Base-by-base conservation (phyloP, 2,888 invertebrate genomes). In the Drosophila kuntzei region DNA sequence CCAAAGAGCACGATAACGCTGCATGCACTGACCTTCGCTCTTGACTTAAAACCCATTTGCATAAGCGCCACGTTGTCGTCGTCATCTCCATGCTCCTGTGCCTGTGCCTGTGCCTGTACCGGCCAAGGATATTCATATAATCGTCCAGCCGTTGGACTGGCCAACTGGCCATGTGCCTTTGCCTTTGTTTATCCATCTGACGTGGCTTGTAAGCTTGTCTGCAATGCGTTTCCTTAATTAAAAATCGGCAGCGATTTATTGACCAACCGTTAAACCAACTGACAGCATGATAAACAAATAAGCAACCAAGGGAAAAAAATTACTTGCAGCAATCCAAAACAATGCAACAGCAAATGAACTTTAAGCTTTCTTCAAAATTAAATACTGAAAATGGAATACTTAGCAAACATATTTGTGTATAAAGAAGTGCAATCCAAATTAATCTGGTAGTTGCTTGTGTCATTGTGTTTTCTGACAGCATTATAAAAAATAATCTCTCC, bases 21-120 rank as follows among this genome's bases (percentile, higher is more conserved):
- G 32, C 11, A 49, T 53, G 53, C 34, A 59, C 47, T 80, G 83
- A 83, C 83, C 83, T 83, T 86, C 87, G 87, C 79, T 80, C 69
- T 79, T 84, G 79, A 77, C 87, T 83, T 74, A 69, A 83, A 86
- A 75, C 72, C 70, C 81, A 83, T 83, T 83, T 83, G 84, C 83
- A 86, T 86, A 83, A 83, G 81, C 80, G 67, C 49, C 20, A 7
- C 50, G 37, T 49, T 43, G 37, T 34, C 25, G 20, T 20, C 37
- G n/a, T 25, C 22, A 12, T 20, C 47, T 5, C 11, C 29, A 7
- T n/a, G 34, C n/a, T 6, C 49, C 20, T 12, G 39, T 41, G 49
- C 49, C n/a, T n/a, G n/a, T n/a, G n/a, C n/a, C n/a, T n/a, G n/a
- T n/a, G n/a, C 49, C 20, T 12, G 39, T 41, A 41, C 49, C 34